A percentile compares a stretch with the other conserved stretches of the same genome.
Evolutionary conservation across 1,140 invertebrate genomes (phyloP).

Genomic region (Pseudomyrmex concolor): DNA sequence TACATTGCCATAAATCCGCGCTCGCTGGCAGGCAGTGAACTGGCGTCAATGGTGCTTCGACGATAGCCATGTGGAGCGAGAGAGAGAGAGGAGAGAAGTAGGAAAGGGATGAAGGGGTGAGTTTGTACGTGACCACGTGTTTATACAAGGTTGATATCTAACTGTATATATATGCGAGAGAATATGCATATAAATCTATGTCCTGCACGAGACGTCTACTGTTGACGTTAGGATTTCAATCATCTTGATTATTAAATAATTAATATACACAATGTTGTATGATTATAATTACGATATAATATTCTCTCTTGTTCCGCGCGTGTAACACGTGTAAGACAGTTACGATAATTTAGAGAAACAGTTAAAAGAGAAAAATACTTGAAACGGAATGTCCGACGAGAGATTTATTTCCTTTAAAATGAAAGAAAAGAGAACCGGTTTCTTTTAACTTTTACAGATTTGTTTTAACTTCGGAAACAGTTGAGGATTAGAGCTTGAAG

Average conservation of each 20-base stretch:
- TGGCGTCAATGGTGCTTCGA: slow-evolving; percentile 83
- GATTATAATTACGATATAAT: background rate
- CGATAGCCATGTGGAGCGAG: slow-evolving; percentile 74
- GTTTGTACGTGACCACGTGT: slow-evolving; percentile 57
- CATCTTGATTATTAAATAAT: slow-evolving; percentile 33
- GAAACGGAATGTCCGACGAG: background rate
- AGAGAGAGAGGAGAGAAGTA: slow-evolving; percentile 45
- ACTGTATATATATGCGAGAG: background rate
- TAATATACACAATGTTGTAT: background rate
- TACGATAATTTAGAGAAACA: slow-evolving; percentile 14
- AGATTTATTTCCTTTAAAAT: background rate
- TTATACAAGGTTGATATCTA: slow-evolving; percentile 36
- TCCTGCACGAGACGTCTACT: slow-evolving; percentile 18
- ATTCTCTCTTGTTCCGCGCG: background rate
- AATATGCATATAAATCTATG: slow-evolving; percentile 59
- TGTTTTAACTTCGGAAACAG: slow-evolving; percentile 23
- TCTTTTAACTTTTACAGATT: slow-evolving; percentile 21
- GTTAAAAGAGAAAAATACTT: background rate
- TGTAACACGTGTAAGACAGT: background rate
- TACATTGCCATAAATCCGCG: slow-evolving; percentile 81
- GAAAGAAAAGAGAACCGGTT: background rate
- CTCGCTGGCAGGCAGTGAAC: slow-evolving; percentile 79
- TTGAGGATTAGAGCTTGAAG: slow-evolving; percentile 36
- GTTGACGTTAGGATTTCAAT: slow-evolving; percentile 50
- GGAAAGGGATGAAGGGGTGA: slow-evolving; percentile 12